Conservation (phyloP, 2,888 invertebrate genomes). For the Temnothorax unifasciatus region DNA sequence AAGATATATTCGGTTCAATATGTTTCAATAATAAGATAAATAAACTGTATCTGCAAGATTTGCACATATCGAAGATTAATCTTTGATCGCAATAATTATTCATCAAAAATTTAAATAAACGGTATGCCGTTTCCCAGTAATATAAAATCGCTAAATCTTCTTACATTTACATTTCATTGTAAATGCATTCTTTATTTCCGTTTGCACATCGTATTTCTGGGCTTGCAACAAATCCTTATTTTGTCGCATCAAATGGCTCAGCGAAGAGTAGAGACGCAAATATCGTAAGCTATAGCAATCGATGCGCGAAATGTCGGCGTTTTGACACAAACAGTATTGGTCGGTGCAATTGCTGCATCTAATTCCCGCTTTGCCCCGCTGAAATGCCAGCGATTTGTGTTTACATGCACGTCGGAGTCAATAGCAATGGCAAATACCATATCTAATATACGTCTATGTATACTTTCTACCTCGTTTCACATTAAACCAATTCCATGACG, state of each 20-base stretch:
- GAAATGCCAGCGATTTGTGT: constrained; percentile 53
- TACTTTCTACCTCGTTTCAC: constrained; percentile 59
- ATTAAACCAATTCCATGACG: constrained; percentile 54
- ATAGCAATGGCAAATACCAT: constrained; percentile 53
- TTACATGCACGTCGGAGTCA: constrained; percentile 53
- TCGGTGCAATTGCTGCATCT: constrained; percentile 51
- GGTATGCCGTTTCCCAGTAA: background rate
- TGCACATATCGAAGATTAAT: background rate
- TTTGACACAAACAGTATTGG: constrained; percentile 50
- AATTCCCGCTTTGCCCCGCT: constrained; percentile 26
- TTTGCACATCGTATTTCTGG: background rate
- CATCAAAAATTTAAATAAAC: background rate
- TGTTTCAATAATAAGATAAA: constrained; percentile 10
- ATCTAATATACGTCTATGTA: constrained; percentile 59
- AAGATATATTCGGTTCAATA: background rate
- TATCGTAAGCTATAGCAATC: constrained; percentile 1
- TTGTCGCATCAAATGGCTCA: background rate
- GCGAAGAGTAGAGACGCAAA: constrained; percentile 25
- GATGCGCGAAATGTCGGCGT: constrained; percentile 38
- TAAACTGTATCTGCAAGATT: background rate
- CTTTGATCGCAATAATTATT: background rate
- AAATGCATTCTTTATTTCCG: background rate
- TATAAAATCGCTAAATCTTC: background rate
- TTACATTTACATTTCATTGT: background rate
- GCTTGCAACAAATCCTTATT: constrained; percentile 6